phyloP scores from a whole-genome alignment of 1,140 invertebrate genomes.

The Heliconius congener region DNA sequence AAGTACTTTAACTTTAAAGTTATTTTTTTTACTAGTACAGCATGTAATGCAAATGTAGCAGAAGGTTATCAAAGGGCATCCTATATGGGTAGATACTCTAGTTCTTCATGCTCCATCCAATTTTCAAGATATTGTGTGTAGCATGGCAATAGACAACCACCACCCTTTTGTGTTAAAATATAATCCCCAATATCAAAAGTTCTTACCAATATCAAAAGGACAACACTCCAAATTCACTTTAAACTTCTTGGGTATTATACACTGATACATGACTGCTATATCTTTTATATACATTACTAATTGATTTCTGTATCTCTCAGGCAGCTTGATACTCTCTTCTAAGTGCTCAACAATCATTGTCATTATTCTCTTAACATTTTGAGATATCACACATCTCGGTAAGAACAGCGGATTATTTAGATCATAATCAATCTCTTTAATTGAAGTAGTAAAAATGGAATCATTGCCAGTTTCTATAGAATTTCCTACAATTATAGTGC shows the following conservation, averaged over 20 bases:
- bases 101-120: too few relatives aligned
- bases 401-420: constrained; percentile 67
- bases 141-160: too few relatives aligned
- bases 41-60: too few relatives aligned
- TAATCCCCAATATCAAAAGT: not conserved
- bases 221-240: constrained; percentile 69
- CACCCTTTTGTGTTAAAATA: too few relatives aligned
- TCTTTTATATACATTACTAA: constrained; percentile 68
- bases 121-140: too few relatives aligned
- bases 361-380: constrained; percentile 71
- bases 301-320: constrained; percentile 62
- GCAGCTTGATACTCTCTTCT: constrained; percentile 67
- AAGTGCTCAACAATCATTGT: constrained; percentile 68
- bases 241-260: constrained; percentile 70
- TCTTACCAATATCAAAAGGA: constrained; percentile 74
- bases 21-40: too few relatives aligned
- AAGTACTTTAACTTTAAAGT: not conserved
- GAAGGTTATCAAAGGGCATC: too few relatives aligned
- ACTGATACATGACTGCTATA: constrained; percentile 74
- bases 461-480: constrained; percentile 50
- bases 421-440: constrained; percentile 56
- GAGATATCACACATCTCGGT: constrained; percentile 70
- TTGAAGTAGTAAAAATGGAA: constrained; percentile 58
- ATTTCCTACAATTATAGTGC: constrained; percentile 57
- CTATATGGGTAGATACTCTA: too few relatives aligned